phyloP scores from a whole-genome alignment of 1,140 invertebrate genomes.

The Neodiprion fabricii region DNA sequence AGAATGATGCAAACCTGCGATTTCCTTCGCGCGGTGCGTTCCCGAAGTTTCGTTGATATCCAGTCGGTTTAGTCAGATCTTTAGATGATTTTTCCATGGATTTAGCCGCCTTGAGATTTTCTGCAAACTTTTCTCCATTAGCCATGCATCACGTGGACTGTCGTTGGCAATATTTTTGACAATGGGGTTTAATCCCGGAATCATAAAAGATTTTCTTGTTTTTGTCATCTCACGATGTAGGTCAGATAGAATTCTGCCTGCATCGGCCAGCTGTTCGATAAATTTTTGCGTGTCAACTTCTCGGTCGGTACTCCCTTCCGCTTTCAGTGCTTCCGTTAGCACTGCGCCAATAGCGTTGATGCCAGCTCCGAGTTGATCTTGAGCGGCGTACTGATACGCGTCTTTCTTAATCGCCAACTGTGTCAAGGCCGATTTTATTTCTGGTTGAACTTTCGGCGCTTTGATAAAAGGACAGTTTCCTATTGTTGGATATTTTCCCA shows the following conservation, averaged over 20 bases:
- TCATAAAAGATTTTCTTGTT: constrained; percentile 19
- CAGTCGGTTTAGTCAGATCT: constrained; percentile 12
- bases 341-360: constrained; percentile 17
- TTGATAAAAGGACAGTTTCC: constrained; percentile 15
- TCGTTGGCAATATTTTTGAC: constrained; percentile 20
- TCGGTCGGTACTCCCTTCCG: constrained; percentile 11
- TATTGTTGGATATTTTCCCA: constrained; percentile 13
- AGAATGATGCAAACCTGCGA: constrained; percentile 19
- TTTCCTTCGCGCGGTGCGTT: constrained; percentile 12
- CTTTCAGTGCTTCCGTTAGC: constrained; percentile 12
- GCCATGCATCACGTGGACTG: not conserved
- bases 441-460: constrained; percentile 16
- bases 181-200: constrained; percentile 7
- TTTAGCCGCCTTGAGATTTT: constrained; percentile 26
- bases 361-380: constrained; percentile 10
- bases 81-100: constrained; percentile 26
- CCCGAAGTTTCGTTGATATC: not conserved
- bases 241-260: constrained; percentile 16
- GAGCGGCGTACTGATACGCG: not conserved
- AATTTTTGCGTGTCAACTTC: constrained; percentile 10
- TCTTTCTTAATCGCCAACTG: not conserved
- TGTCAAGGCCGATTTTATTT: constrained; percentile 18
- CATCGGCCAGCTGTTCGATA: constrained; percentile 20
- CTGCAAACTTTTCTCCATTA: constrained; percentile 24
- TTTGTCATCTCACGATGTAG: constrained; percentile 19